Evolutionary conservation across 2,113 vertebrate species (phyloP), one percentile per base, ranked within the genome.

Genomic region (Neodon shergylaensis): DNA sequence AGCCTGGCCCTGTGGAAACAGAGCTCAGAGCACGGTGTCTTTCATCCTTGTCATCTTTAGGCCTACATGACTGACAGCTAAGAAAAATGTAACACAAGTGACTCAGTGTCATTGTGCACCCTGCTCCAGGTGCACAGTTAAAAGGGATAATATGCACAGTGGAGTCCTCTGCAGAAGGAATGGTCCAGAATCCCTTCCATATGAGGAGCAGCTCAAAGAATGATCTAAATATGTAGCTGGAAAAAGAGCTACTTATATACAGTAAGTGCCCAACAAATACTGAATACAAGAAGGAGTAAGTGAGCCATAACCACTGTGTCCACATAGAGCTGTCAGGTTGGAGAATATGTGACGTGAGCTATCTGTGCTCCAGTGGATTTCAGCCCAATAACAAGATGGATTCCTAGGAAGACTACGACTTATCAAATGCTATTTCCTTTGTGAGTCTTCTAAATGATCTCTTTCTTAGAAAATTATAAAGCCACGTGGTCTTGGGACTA

Each of bases 401-500:
- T 90, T 88, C 42, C 44, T 77, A 92, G 88, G 7, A 78, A 95
- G 44, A 92, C 39, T 77, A 42, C 65, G 28, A 94, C 63, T 70
- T 63, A 33, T 3, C 36, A 74, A 73, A 68, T 17, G 66, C 61
- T 3, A 49, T 70, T 73, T 93, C 54, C 70, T 93, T 73, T 39
- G 52, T 22, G 58, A 87, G 24, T 36, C 79, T 90, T 54, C 66
- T 66, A 87, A 92, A 47, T 65, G 22, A 54, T 77, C 17, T 83
- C 39, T 36, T 94, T 39, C 84, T 90, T 92, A 78, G 70, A 78
- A 72, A 49, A 94, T 54, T 28, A 93, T 39, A 65, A 73, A 94
- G 66, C 17, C 33, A 90, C 1, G 33, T 39, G 44, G 36, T 81
- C 65, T 85, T 14, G 39, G n/a, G 47, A 28, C 17, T 74, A 73